Evolutionary conservation across 2,888 invertebrate genomes (phyloP).

Genomic region (Himalopsyche japonica): DNA sequence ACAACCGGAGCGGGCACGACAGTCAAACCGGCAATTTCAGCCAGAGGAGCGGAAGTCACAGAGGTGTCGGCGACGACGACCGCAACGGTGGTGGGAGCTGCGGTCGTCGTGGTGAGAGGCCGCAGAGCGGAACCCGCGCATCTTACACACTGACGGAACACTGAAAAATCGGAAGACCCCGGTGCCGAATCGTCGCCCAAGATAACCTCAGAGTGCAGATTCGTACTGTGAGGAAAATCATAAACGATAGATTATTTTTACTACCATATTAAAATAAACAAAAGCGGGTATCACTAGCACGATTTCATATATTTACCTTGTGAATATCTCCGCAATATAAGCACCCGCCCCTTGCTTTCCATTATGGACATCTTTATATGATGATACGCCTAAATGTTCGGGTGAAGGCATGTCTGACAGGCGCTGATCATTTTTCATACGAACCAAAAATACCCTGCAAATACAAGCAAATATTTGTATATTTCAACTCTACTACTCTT

Average conservation of each 20-base stretch:
- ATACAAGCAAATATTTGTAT: slow-evolving; percentile 9
- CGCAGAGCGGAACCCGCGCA: slow-evolving; percentile 38
- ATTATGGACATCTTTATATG: slow-evolving; percentile 74
- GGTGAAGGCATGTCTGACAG: slow-evolving; percentile 71
- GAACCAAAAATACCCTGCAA: slow-evolving; percentile 73
- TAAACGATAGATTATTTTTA: neutral
- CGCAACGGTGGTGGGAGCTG: neutral
- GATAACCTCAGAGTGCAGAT: slow-evolving; percentile 68
- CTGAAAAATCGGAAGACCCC: slow-evolving; percentile 71
- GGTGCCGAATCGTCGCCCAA: slow-evolving; percentile 68
- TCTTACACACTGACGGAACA: slow-evolving; percentile 38
- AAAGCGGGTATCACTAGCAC: neutral
- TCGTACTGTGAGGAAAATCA: slow-evolving; percentile 52
- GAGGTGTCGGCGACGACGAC: neutral
- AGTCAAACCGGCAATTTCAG: neutral
- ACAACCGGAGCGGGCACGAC: neutral
- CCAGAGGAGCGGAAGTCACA: neutral
- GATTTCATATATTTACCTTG: slow-evolving; percentile 57
- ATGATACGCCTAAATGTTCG: slow-evolving; percentile 68
- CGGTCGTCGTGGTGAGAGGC: neutral
- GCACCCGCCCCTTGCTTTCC: slow-evolving; percentile 70
- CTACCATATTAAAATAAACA: neutral
- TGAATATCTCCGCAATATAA: slow-evolving; percentile 84
- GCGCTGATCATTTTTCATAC: slow-evolving; percentile 65
- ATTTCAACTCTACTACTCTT: no score